A percentile compares a stretch with the other conserved stretches of the same genome.
Conservation (phyloP, 2,888 invertebrate genomes). For the Chrysomela aeneicollis region DNA sequence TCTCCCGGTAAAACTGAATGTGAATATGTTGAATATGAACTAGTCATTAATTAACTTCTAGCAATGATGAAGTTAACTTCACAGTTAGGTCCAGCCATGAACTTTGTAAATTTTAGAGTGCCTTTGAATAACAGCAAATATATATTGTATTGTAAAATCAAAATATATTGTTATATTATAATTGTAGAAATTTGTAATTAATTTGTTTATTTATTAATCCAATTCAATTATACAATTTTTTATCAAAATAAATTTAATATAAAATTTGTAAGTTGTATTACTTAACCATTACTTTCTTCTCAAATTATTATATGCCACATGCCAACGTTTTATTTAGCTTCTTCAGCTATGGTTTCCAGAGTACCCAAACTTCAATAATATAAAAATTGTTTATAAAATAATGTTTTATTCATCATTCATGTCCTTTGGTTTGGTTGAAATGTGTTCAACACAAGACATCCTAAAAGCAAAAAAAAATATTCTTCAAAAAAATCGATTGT, state of each 20-base stretch:
- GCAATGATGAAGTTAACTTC: conserved; percentile 28
- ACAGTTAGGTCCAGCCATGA: conserved; percentile 41
- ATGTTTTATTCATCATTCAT: too few species aligned
- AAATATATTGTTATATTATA: conserved; percentile 43
- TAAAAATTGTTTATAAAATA: too few species aligned
- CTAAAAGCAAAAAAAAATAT: too few species aligned
- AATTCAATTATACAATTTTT: conserved; percentile 48
- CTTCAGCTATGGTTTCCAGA: too few species aligned
- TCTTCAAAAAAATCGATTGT: too few species aligned
- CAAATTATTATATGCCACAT: not conserved
- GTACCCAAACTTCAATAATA: too few species aligned
- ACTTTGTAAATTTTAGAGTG: conserved; percentile 46
- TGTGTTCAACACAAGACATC: too few species aligned
- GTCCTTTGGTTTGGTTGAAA: too few species aligned
- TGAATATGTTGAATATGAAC: conserved; percentile 37
- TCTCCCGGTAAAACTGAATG: conserved; percentile 30
- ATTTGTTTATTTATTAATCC: conserved; percentile 49
- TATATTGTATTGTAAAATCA: conserved; percentile 41
- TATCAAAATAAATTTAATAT: conserved; percentile 46
- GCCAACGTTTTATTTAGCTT: too few species aligned
- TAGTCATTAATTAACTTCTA: conserved; percentile 43
- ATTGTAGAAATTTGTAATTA: conserved; percentile 45
- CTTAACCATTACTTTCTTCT: conserved; percentile 8
- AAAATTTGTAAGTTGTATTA: conserved; percentile 10
- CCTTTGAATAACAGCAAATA: conserved; percentile 45